phyloP scores from a whole-genome alignment of 2,888 invertebrate species.

The Dasypogon diadema region DNA sequence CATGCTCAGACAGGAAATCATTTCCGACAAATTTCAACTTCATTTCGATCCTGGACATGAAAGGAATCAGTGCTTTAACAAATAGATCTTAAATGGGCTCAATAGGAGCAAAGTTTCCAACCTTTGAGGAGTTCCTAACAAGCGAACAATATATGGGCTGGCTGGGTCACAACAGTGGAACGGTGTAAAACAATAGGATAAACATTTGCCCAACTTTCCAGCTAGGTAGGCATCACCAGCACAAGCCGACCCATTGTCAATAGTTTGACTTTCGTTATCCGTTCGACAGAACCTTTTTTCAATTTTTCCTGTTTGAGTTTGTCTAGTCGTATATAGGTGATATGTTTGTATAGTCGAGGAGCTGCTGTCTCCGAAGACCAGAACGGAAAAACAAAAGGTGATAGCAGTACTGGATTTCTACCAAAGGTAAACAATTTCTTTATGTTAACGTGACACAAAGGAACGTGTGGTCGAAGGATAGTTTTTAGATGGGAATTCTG shows the following conservation, averaged over 20 bases:
- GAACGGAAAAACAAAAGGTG: neutral
- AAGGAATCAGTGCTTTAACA: constrained; percentile 34
- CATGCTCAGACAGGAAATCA: neutral
- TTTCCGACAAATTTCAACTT: constrained; percentile 29
- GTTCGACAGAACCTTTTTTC: neutral
- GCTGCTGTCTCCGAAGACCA: neutral
- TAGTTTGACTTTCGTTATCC: constrained; percentile 43
- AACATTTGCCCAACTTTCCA: constrained; percentile 11
- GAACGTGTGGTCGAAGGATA: constrained; percentile 1
- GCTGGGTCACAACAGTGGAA: neutral
- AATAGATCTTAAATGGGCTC: constrained; percentile 24
- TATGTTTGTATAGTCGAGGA: too few relatives aligned
- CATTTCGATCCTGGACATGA: constrained; percentile 13
- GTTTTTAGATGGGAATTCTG: neutral
- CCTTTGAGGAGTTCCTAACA: constrained; percentile 19
- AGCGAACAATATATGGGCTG: constrained; percentile 4
- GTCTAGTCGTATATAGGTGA: constrained; percentile 7
- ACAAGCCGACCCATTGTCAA: neutral
- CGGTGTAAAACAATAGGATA: constrained; percentile 28
- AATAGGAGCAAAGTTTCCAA: constrained; percentile 10
- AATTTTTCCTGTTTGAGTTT: constrained; percentile 19
- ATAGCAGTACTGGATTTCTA: neutral
- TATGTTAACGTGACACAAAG: constrained; percentile 22
- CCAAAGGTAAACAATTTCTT: constrained; percentile 44
- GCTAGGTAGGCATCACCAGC: neutral